Percentiles rank a stretch among this genome's conserved stretches.
phyloP scores from a whole-genome alignment of 2,888 invertebrate species.

The Nymphalis urticae region DNA sequence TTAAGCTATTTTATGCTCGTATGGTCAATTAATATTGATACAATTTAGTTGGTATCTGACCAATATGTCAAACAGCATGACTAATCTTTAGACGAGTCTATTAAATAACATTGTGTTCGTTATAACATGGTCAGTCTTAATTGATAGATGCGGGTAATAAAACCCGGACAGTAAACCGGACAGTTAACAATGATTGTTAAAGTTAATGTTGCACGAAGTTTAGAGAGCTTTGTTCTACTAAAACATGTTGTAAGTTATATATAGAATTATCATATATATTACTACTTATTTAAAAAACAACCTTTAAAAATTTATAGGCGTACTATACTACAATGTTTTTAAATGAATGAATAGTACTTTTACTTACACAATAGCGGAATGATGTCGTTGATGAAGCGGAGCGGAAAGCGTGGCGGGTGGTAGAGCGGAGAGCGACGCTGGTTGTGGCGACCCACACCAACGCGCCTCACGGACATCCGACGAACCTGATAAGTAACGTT shows the following conservation, averaged over 20 bases:
- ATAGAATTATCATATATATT: no score
- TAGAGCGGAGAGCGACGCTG: conserved; percentile 83
- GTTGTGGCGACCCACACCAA: conserved; percentile 84
- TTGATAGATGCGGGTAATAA: conserved; percentile 35
- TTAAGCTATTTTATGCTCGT: not conserved
- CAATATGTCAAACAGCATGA: conserved; percentile 8
- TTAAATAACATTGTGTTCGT: conserved; percentile 17
- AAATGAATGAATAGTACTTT: not conserved
- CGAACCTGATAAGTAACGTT: conserved; percentile 57
- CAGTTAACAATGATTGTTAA: conserved; percentile 3
- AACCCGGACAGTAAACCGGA: conserved; percentile 6
- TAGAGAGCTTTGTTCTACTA: no score
- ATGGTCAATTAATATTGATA: not conserved
- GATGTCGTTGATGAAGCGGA: conserved; percentile 71
- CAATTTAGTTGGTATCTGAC: not conserved
- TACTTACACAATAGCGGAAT: conserved; percentile 75
- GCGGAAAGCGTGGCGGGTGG: conserved; percentile 70
- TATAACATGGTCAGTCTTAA: conserved; percentile 12
- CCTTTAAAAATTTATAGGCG: no score
- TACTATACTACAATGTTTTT: no score
- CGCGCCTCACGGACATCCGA: conserved; percentile 75
- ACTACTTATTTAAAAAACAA: no score
- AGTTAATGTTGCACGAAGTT: not conserved
- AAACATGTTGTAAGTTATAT: no score
- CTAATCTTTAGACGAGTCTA: conserved; percentile 19